These are phyloP conservation scores for Halyomorpha halys DNA, from an alignment of 1,140 invertebrate species.

Conservation along the genomic window DNA sequence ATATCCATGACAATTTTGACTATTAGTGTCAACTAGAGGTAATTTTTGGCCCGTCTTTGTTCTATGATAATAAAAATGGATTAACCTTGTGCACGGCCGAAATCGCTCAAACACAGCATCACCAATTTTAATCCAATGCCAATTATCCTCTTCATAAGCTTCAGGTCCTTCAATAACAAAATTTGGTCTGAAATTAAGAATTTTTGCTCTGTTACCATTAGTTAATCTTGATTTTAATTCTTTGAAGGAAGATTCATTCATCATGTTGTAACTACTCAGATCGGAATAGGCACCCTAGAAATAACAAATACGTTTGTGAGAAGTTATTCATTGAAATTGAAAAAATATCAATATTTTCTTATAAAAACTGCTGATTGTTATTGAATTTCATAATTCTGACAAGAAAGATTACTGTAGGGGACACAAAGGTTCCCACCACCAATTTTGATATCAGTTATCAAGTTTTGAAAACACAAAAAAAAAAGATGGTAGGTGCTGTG, in stretches of 20 bases:
- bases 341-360: too few species aligned
- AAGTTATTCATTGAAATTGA: too few species aligned
- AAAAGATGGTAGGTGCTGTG: too few species aligned
- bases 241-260: slow-evolving; percentile 50
- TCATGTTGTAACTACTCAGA: slow-evolving; percentile 45
- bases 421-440: too few species aligned
- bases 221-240: slow-evolving; percentile 48
- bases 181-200: slow-evolving; percentile 53
- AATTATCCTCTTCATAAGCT: slow-evolving; percentile 54
- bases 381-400: too few species aligned
- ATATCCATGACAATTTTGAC: too few species aligned
- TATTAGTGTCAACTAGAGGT: too few species aligned
- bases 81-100: slow-evolving; percentile 50
- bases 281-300: slow-evolving; percentile 46
- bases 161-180: slow-evolving; percentile 51
- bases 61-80: not conserved
- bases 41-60: too few species aligned
- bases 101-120: slow-evolving; percentile 46
- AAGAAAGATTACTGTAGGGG: too few species aligned
- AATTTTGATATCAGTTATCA: too few species aligned
- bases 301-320: not conserved
- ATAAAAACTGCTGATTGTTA: too few species aligned
- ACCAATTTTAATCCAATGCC: slow-evolving; percentile 59
- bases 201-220: slow-evolving; percentile 38
- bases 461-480: too few species aligned